Evolutionary conservation across 2,888 invertebrate species (phyloP).

Genomic region (Caradrina kadenii): DNA sequence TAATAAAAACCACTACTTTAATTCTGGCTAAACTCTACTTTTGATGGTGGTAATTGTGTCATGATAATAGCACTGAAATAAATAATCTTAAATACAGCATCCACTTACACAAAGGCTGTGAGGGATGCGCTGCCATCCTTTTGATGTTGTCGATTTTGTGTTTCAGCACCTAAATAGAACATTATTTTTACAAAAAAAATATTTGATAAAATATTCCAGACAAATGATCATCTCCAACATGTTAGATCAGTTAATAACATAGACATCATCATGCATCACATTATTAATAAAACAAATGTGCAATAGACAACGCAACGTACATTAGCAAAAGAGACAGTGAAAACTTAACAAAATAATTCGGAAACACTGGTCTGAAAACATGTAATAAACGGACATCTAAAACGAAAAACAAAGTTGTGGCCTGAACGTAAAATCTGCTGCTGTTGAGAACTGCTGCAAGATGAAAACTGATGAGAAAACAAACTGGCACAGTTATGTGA

Average conservation of each 20-base stretch:
- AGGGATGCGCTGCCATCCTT: conserved; percentile 98
- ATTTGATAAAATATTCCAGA: conserved; percentile 6
- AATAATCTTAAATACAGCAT: conserved; percentile 27
- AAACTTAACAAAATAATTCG: conserved; percentile 66
- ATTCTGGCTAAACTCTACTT: too few relatives aligned
- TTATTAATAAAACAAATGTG: conserved; percentile 67
- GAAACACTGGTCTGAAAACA: conserved; percentile 66
- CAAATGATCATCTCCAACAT: conserved; percentile 28
- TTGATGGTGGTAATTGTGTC: background rate
- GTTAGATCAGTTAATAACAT: conserved; percentile 65
- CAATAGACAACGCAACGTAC: conserved; percentile 70
- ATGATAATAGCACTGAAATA: background rate
- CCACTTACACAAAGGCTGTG: conserved; percentile 98
- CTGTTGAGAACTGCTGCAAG: conserved; percentile 61
- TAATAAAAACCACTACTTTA: too few relatives aligned
- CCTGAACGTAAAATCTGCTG: conserved; percentile 66
- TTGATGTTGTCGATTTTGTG: conserved; percentile 98
- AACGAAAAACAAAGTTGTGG: conserved; percentile 62
- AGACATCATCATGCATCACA: conserved; percentile 73
- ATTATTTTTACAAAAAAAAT: conserved; percentile 52
- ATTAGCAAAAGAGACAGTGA: conserved; percentile 70
- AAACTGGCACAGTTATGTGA: conserved; percentile 60
- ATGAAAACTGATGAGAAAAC: conserved; percentile 67
- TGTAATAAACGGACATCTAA: conserved; percentile 60
- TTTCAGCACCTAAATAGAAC: conserved; percentile 94